A percentile compares a stretch with the other conserved stretches of the same genome.
phyloP scores from a whole-genome alignment of 2,113 vertebrate species.

The Oncorhynchus nerka region DNA sequence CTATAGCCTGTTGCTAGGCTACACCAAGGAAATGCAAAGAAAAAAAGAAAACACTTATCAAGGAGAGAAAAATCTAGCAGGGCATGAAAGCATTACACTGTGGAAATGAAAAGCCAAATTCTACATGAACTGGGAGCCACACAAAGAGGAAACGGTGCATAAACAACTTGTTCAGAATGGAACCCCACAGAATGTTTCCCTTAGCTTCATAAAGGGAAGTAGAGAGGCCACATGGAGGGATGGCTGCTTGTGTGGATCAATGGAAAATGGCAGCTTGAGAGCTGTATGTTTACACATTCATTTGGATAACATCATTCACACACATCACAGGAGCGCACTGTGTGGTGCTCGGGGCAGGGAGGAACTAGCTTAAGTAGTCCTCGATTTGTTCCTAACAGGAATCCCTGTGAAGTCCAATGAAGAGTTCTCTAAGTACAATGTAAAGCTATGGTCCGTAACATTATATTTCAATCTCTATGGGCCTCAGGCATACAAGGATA shows the following conservation, averaged over 20 bases:
- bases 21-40: conserved; percentile 36
- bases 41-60: conserved; percentile 48
- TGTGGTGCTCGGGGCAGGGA: background rate
- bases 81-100: conserved; percentile 40
- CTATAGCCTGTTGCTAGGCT: conserved; percentile 57
- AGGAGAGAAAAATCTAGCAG: conserved; percentile 32
- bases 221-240: background rate
- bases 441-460: background rate
- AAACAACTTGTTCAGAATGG: conserved; percentile 22
- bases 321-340: background rate
- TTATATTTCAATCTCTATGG: background rate
- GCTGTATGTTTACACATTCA: conserved; percentile 5
- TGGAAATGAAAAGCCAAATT: conserved; percentile 38
- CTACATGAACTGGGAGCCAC: conserved; percentile 19
- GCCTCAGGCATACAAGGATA: background rate
- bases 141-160: conserved; percentile 13
- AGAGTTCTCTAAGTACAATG: background rate
- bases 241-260: conserved; percentile 15
- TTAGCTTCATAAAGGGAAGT: background rate
- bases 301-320: background rate
- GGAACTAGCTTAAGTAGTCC: background rate
- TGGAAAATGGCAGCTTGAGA: conserved; percentile 23
- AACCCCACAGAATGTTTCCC: conserved; percentile 13
- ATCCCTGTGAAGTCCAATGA: background rate
- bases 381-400: background rate